phyloP scores from a whole-genome alignment of 2,797 vertebrate species.

The Sitta carolinensis region DNA sequence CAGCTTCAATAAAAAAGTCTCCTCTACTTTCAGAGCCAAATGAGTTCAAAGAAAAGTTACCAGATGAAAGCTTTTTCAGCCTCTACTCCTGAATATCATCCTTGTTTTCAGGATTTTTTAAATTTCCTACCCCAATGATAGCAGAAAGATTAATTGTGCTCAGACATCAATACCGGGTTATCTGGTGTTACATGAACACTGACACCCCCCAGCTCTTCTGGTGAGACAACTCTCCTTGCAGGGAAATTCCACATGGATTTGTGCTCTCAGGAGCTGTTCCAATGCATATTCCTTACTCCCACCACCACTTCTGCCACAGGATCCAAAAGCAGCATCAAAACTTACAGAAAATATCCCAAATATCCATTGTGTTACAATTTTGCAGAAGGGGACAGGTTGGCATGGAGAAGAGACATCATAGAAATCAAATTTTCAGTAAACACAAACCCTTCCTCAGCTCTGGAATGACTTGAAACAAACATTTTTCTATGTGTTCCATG shows the following conservation, averaged over 20 bases:
- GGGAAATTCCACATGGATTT: background rate
- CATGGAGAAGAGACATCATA: background rate
- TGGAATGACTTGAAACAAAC: background rate
- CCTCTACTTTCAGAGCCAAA: background rate
- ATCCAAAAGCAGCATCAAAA: background rate
- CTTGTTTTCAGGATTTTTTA: background rate
- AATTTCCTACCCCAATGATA: background rate
- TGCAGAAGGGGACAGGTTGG: background rate
- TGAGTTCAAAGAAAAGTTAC: background rate
- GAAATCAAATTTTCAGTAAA: background rate
- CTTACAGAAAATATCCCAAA: background rate
- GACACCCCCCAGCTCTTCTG: background rate
- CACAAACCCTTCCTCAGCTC: background rate
- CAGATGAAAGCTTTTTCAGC: background rate
- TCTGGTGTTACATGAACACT: background rate
- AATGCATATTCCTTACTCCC: background rate
- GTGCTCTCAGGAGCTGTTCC: background rate
- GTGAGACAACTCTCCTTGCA: background rate
- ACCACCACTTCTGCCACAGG: background rate
- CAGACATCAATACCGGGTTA: background rate
- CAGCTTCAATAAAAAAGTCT: background rate
- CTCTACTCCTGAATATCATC: background rate
- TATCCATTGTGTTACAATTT: background rate
- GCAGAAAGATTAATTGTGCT: background rate
- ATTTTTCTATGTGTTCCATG: background rate